phyloP scores from a whole-genome alignment of 2,888 invertebrate species.

The Drosophila infuscata region DNA sequence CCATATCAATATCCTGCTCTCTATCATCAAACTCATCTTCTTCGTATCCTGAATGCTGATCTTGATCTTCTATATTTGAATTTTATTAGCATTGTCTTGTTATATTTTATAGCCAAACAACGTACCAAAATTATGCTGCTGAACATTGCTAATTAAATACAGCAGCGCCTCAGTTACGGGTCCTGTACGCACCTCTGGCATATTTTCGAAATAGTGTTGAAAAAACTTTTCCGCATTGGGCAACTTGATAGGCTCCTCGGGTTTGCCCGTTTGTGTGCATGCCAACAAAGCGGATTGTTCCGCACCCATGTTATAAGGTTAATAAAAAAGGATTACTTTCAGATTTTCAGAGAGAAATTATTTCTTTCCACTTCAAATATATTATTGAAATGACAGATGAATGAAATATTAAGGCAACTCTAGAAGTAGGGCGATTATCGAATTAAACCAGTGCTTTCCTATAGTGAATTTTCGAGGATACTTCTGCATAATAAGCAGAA shows the following conservation, averaged over 20 bases:
- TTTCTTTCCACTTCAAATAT: neutral
- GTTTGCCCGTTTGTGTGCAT: slow-evolving; percentile 56
- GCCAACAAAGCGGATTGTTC: slow-evolving; percentile 65
- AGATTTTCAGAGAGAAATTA: neutral
- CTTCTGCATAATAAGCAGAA: neutral
- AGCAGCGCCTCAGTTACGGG: slow-evolving; percentile 60
- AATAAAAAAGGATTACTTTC: neutral
- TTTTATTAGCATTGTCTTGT: neutral
- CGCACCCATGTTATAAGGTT: slow-evolving; percentile 54
- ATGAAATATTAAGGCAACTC: neutral
- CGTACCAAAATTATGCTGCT: slow-evolving; percentile 6
- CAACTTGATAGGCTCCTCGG: slow-evolving; percentile 33
- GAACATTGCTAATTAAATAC: slow-evolving; percentile 40
- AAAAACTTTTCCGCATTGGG: slow-evolving; percentile 56
- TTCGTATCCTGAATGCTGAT: slow-evolving; percentile 32
- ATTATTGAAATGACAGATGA: slow-evolving; percentile 12
- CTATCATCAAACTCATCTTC: slow-evolving; percentile 11
- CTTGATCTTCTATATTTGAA: slow-evolving; percentile 8
- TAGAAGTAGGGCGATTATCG: neutral
- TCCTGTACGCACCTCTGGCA: slow-evolving; percentile 52
- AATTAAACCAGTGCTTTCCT: neutral
- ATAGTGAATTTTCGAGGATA: neutral
- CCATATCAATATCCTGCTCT: neutral
- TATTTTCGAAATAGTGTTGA: slow-evolving; percentile 52
- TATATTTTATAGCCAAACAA: neutral